phyloP scores from a whole-genome alignment of 2,888 invertebrate species.

The Nephrotoma guestfalica region DNA sequence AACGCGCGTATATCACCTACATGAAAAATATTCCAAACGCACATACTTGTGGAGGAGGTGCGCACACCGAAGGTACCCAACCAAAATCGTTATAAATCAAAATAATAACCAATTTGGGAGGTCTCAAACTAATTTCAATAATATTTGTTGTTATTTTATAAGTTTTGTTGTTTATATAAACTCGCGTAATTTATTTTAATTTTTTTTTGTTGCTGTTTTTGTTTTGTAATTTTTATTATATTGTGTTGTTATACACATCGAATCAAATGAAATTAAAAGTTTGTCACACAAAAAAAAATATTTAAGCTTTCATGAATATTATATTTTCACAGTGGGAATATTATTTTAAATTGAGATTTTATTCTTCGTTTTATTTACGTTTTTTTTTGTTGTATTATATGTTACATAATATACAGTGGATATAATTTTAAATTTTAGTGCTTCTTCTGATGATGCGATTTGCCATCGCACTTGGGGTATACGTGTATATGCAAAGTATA shows the following conservation, averaged over 20 bases:
- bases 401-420: not conserved
- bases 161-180: not conserved
- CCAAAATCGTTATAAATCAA: not conserved
- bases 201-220: not conserved
- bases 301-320: not conserved
- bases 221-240: not conserved
- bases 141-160: not conserved
- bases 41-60: not conserved
- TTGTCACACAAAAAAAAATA: not conserved
- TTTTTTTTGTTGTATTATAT: not conserved
- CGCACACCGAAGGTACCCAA: not conserved
- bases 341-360: not conserved
- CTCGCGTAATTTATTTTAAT: not conserved
- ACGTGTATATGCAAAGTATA: not conserved
- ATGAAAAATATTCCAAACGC: not conserved
- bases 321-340: not conserved
- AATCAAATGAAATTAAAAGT: not conserved
- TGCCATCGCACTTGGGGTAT: not conserved
- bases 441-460: not conserved
- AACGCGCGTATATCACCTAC: not conserved
- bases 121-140: not conserved
- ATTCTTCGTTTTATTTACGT: not conserved
- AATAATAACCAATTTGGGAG: conserved; percentile 4
- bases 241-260: not conserved
- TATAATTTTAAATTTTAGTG: not conserved